phyloP scores from a whole-genome alignment of 1,140 invertebrate species.

The Hylaeus volcanicus region DNA sequence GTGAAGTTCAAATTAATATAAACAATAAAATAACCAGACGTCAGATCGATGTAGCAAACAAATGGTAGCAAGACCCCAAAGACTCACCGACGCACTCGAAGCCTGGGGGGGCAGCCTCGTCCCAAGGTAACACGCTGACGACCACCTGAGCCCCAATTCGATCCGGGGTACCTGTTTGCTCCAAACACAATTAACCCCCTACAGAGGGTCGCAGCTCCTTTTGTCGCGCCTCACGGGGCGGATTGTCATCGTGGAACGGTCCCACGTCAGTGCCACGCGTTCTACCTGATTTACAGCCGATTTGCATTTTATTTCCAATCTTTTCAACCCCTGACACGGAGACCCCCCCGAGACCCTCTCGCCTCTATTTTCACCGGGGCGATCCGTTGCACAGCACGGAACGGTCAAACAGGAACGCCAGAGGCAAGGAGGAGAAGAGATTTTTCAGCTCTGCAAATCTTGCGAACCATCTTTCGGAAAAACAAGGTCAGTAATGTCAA shows the following conservation, averaged over 20 bases:
- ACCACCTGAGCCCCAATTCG: conserved; percentile 40
- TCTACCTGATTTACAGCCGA: conserved; percentile 68
- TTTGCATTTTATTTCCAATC: conserved; percentile 47
- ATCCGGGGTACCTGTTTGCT: conserved; percentile 58
- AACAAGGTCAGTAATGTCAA: conserved; percentile 54
- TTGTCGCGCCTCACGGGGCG: not conserved
- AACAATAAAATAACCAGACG: no score
- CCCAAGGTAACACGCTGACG: conserved; percentile 1
- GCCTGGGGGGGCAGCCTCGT: not conserved
- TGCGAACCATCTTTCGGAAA: not conserved
- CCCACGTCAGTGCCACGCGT: conserved; percentile 61
- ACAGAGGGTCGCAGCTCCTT: conserved; percentile 39
- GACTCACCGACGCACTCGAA: no score
- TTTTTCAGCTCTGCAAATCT: not conserved
- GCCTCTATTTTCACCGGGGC: conserved; percentile 31
- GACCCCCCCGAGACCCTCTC: not conserved
- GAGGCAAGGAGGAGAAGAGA: no score
- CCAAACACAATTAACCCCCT: conserved; percentile 66
- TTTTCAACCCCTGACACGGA: conserved; percentile 30
- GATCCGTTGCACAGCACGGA: conserved; percentile 26
- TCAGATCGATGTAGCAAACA: no score
- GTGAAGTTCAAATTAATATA: no score
- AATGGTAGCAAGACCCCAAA: no score
- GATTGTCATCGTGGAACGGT: conserved; percentile 36
- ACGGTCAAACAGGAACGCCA: not conserved